phyloP scores from a whole-genome alignment of 2,888 invertebrate species.

The Phortica magna region DNA sequence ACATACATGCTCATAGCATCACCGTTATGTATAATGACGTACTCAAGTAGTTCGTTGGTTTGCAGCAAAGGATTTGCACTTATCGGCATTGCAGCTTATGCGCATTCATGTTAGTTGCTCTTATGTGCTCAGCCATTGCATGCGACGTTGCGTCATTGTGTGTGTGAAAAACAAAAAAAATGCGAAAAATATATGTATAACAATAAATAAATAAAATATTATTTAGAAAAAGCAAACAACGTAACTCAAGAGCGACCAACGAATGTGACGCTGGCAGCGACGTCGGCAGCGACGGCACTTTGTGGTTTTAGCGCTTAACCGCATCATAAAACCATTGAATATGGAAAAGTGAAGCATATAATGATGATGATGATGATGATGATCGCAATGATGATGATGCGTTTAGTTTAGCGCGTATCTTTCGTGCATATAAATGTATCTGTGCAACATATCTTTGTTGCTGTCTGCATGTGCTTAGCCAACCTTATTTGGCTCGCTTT shows the following conservation, averaged over 20 bases:
- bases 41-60: slow-evolving; percentile 26
- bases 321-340: slow-evolving; percentile 71
- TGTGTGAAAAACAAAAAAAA: too few species aligned
- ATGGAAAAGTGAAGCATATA: slow-evolving; percentile 61
- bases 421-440: too few species aligned
- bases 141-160: too few species aligned
- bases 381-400: background rate
- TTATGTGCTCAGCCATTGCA: background rate
- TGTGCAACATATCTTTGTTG: too few species aligned
- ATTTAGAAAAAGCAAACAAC: too few species aligned
- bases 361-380: background rate
- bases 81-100: slow-evolving; percentile 57
- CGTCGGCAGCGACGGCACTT: slow-evolving; percentile 54
- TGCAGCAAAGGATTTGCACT: background rate
- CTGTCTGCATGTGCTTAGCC: too few species aligned
- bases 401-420: too few species aligned
- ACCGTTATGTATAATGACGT: background rate
- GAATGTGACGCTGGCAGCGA: background rate
- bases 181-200: too few species aligned
- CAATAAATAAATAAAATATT: too few species aligned
- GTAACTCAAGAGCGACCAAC: background rate
- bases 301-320: slow-evolving; percentile 68
- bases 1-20: background rate
- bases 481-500: too few species aligned
- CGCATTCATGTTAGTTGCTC: slow-evolving; percentile 39